Conservation (phyloP, 2,797 vertebrate genomes). For the Synaphobranchus kaupii region DNA sequence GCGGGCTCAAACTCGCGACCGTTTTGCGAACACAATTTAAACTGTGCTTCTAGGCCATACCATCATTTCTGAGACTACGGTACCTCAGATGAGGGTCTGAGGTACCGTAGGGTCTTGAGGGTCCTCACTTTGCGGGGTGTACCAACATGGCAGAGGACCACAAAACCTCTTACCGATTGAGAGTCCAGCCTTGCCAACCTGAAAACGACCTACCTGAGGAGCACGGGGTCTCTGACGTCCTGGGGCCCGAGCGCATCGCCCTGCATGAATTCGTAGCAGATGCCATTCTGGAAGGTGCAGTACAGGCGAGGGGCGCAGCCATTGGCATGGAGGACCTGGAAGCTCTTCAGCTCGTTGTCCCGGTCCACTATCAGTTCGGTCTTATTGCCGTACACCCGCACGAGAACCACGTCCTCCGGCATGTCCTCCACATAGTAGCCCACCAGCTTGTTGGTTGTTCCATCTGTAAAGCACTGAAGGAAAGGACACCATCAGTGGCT, state of each 20-base stretch:
- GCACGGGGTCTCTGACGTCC: conserved; percentile 83
- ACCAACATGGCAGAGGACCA: conserved; percentile 35
- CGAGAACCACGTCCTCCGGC: conserved; percentile 86
- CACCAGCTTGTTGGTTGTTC: conserved; percentile 96
- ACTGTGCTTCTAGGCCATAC: not conserved
- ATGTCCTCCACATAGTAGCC: conserved; percentile 86
- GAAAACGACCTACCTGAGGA: conserved; percentile 76
- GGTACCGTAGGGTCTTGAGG: too few species aligned
- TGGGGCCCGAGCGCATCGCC: conserved; percentile 87
- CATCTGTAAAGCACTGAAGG: conserved; percentile 89
- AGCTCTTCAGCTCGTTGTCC: conserved; percentile 92
- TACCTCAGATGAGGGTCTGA: too few species aligned
- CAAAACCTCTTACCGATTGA: not conserved
- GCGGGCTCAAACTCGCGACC: not conserved
- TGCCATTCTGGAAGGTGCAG: conserved; percentile 94
- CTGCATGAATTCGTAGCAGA: conserved; percentile 94
- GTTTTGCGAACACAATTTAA: not conserved
- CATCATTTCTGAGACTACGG: not conserved
- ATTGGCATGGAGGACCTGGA: conserved; percentile 91
- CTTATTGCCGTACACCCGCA: conserved; percentile 90
- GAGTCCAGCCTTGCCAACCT: not conserved
- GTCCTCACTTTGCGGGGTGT: not conserved
- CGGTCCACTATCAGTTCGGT: conserved; percentile 94
- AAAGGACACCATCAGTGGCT: not conserved
- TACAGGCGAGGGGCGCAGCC: conserved; percentile 93